Conservation (phyloP, 2,888 invertebrate species). For the Serrognathus titanus region DNA sequence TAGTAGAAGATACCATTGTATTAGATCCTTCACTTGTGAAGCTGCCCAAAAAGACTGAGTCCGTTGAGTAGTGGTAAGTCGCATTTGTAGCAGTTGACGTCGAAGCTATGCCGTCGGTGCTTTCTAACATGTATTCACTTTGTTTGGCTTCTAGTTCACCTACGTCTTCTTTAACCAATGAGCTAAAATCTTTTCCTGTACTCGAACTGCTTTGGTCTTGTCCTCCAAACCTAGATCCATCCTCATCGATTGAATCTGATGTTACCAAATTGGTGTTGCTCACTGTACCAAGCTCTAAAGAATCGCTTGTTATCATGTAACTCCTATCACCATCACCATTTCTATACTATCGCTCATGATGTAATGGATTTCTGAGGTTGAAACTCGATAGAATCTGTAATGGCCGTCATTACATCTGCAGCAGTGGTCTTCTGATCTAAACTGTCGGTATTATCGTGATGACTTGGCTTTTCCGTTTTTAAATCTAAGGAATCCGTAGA, state of each 20-base stretch:
- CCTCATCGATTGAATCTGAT: constrained; percentile 52
- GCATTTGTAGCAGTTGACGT: constrained; percentile 79
- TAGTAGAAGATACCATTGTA: constrained; percentile 77
- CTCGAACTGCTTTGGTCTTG: constrained; percentile 51
- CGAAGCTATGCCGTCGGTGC: constrained; percentile 71
- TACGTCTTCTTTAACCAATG: constrained; percentile 43
- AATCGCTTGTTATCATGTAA: constrained; percentile 53
- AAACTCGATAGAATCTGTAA: constrained; percentile 56
- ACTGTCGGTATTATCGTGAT: constrained; percentile 65
- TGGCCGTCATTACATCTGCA: constrained; percentile 56
- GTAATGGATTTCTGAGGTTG: constrained; percentile 44
- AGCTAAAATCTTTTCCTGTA: constrained; percentile 51
- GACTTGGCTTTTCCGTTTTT: constrained; percentile 48
- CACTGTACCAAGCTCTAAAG: constrained; percentile 48
- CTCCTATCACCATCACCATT: constrained; percentile 44
- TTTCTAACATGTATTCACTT: constrained; percentile 59
- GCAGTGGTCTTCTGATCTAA: constrained; percentile 60
- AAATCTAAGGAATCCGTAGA: constrained; percentile 64
- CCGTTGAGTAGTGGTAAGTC: constrained; percentile 76
- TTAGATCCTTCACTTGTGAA: constrained; percentile 80
- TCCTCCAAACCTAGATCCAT: constrained; percentile 42
- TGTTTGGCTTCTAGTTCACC: constrained; percentile 7
- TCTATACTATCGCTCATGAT: constrained; percentile 59
- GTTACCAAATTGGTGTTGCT: constrained; percentile 35
- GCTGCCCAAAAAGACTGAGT: constrained; percentile 83